Conservation (phyloP, 2,888 invertebrate genomes). For the Drosophila neotestacea region DNA sequence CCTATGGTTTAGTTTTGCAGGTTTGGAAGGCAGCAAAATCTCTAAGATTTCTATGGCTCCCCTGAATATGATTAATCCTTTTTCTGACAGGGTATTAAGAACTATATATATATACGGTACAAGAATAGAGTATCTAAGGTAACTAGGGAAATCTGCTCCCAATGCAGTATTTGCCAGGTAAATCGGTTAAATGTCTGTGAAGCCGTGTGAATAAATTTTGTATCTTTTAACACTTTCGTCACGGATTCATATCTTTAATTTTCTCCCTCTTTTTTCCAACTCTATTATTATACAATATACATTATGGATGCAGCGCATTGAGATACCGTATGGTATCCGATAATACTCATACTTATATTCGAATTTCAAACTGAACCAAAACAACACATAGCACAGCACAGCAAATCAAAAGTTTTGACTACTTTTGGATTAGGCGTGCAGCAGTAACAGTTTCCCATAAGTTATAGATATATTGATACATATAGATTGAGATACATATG, state of each 20-base stretch:
- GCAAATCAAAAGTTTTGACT: slow-evolving; percentile 53
- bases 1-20: too few relatives aligned
- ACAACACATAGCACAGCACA: slow-evolving; percentile 1
- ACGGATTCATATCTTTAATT: slow-evolving; percentile 17
- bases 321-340: slow-evolving; percentile 7
- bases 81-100: background rate
- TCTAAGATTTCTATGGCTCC: too few relatives aligned
- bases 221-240: slow-evolving; percentile 35
- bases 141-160: slow-evolving; percentile 4
- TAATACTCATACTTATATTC: slow-evolving; percentile 3
- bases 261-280: background rate
- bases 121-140: background rate
- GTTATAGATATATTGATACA: slow-evolving; percentile 8
- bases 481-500: slow-evolving; percentile 9
- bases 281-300: slow-evolving; percentile 7
- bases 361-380: background rate
- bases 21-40: too few relatives aligned
- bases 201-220: slow-evolving; percentile 39
- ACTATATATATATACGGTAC: background rate
- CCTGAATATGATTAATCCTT: too few relatives aligned
- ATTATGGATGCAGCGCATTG: slow-evolving; percentile 16
- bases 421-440: slow-evolving; percentile 42
- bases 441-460: slow-evolving; percentile 29
- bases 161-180: slow-evolving; percentile 29
- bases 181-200: slow-evolving; percentile 40